These are phyloP conservation scores for Ictalurus furcatus DNA, from an alignment of 2,113 vertebrate genomes.

Conservation along the genomic window DNA sequence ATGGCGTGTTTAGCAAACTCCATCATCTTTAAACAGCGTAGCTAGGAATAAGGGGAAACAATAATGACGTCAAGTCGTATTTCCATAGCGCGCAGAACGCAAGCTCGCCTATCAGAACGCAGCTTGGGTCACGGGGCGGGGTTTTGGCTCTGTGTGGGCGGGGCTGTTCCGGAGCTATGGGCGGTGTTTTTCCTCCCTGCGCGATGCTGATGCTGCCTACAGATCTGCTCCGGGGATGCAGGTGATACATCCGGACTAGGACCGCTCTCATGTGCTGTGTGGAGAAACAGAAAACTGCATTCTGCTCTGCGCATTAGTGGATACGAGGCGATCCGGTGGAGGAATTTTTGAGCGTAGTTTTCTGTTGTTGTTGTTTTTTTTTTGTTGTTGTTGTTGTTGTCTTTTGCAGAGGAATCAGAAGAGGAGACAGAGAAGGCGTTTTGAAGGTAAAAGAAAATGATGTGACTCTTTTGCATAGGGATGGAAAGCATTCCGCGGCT, in stretches of 20 bases:
- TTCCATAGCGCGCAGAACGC: background rate
- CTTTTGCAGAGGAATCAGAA: background rate
- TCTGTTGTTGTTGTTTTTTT: slow-evolving; percentile 37
- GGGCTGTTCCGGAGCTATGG: slow-evolving; percentile 37
- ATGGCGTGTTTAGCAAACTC: background rate
- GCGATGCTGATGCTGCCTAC: slow-evolving; percentile 59
- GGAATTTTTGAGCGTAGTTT: slow-evolving; percentile 66
- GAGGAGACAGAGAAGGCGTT: slow-evolving; percentile 3
- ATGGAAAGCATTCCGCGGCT: background rate
- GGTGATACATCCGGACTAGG: slow-evolving; percentile 71
- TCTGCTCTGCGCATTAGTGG: slow-evolving; percentile 58
- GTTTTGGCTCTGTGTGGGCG: background rate
- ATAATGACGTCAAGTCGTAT: background rate
- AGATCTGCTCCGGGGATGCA: slow-evolving; percentile 60
- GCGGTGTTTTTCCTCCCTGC: slow-evolving; percentile 52
- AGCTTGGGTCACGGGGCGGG: background rate
- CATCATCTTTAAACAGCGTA: no score
- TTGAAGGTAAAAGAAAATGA: background rate
- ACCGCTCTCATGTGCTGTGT: slow-evolving; percentile 70
- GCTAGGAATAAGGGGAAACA: background rate
- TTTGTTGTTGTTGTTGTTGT: background rate
- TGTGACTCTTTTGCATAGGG: background rate
- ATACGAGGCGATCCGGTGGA: slow-evolving; percentile 54
- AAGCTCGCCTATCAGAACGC: slow-evolving; percentile 8
- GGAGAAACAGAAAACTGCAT: slow-evolving; percentile 60